Conservation (phyloP, 2,113 vertebrate species). For the Pomatorhinus ruficollis region DNA sequence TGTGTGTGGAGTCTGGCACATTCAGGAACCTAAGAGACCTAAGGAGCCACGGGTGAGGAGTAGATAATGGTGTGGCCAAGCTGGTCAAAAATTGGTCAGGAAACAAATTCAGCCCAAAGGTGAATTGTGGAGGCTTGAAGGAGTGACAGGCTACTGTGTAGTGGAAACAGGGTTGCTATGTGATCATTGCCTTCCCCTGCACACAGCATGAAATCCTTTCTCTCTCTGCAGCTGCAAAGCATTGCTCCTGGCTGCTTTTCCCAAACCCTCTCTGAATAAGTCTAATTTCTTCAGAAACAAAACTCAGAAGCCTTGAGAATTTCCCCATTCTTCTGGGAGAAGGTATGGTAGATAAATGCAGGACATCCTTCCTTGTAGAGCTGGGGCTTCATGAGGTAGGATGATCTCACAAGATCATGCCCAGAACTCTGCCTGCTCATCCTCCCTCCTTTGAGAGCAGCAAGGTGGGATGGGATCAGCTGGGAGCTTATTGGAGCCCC, state of each 20-base stretch:
- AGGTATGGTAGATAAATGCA: not conserved
- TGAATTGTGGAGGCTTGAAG: not conserved
- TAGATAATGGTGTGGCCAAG: rapidly evolving
- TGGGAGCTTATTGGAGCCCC: not conserved
- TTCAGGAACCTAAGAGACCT: not conserved
- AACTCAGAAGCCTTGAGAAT: not conserved
- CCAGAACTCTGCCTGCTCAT: not conserved
- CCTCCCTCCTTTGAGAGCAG: rapidly evolving
- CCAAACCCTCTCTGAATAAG: not conserved
- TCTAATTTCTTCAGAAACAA: not conserved
- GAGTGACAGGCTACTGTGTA: not conserved
- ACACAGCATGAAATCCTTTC: not conserved
- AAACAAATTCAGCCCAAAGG: not conserved
- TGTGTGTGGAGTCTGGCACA: rapidly evolving
- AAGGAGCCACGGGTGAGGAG: not conserved
- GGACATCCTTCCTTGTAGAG: not conserved
- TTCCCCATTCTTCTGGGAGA: not conserved
- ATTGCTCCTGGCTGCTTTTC: not conserved
- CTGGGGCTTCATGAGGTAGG: not conserved
- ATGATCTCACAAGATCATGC: not conserved
- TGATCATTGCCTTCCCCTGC: not conserved
- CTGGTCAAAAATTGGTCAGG: not conserved
- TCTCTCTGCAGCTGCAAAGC: not conserved
- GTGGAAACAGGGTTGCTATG: not conserved
- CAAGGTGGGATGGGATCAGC: rapidly evolving